These are phyloP conservation scores for Mamestra brassicae DNA, from an alignment of 2,888 invertebrate species.

Conservation along the genomic window DNA sequence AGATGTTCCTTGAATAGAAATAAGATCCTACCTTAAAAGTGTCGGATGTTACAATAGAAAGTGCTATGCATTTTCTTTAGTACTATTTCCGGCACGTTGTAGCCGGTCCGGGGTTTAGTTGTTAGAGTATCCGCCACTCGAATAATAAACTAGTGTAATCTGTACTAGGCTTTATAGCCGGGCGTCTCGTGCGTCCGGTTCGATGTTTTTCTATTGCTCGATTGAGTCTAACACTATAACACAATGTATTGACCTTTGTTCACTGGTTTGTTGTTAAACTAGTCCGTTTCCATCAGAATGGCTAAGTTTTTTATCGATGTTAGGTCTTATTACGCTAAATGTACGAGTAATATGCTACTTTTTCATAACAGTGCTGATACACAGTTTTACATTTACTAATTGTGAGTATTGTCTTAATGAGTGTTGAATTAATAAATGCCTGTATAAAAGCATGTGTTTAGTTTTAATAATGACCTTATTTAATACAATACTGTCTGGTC, in stretches of 20 bases:
- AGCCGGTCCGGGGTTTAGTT: conserved; percentile 33
- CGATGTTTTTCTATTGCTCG: conserved; percentile 58
- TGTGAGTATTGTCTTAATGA: conserved; percentile 39
- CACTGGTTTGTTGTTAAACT: conserved; percentile 58
- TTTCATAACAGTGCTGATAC: conserved; percentile 7
- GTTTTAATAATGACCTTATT: conserved; percentile 50
- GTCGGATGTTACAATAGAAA: conserved; percentile 57
- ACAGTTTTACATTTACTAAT: conserved; percentile 31
- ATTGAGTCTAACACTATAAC: conserved; percentile 60
- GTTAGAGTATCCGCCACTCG: conserved; percentile 38
- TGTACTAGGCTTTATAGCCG: conserved; percentile 57
- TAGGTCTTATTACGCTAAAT: conserved; percentile 10
- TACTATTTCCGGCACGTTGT: conserved; percentile 50
- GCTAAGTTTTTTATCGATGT: conserved; percentile 47
- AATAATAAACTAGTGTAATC: conserved; percentile 56
- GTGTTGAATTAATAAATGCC: conserved; percentile 33
- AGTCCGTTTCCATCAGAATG: conserved; percentile 42
- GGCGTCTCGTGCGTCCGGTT: conserved; percentile 50
- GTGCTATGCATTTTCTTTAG: conserved; percentile 53
- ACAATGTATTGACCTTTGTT: conserved; percentile 65
- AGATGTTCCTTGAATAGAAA: conserved; percentile 56
- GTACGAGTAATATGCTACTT: conserved; percentile 5
- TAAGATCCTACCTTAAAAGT: conserved; percentile 52
- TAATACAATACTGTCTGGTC: conserved; percentile 50
- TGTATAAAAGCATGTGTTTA: conserved; percentile 13